These are phyloP conservation scores for Bucco capensis DNA, from an alignment of 2,113 vertebrate species.

Conservation along the genomic window DNA sequence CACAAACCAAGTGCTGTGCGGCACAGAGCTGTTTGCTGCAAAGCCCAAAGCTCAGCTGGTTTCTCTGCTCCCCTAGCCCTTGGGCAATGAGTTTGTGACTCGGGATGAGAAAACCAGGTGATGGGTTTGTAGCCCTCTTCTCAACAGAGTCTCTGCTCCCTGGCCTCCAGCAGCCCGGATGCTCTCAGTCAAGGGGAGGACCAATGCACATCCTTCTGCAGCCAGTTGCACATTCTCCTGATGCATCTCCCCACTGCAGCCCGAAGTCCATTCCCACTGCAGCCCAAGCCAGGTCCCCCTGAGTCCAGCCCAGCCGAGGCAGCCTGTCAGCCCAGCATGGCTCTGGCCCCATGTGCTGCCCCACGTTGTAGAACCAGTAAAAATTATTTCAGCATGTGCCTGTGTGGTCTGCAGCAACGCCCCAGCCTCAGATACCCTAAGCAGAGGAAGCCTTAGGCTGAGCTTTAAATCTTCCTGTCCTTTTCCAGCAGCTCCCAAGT, in stretches of 20 bases:
- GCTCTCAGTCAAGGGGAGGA: background rate
- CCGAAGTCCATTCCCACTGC: background rate
- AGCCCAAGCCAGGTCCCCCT: background rate
- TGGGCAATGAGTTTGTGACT: fast-evolving
- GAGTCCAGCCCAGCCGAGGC: background rate
- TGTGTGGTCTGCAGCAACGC: constrained; percentile 38
- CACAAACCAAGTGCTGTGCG: background rate
- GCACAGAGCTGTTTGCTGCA: background rate
- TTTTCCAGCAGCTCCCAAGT: background rate
- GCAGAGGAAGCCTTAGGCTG: background rate
- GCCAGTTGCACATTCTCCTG: fast-evolving
- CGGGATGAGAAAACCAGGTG: background rate
- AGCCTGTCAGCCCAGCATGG: background rate
- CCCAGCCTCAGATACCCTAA: background rate
- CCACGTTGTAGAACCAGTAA: background rate
- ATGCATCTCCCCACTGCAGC: fast-evolving
- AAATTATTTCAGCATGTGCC: background rate
- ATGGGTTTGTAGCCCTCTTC: background rate
- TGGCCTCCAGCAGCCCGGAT: background rate
- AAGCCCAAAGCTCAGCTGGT: background rate
- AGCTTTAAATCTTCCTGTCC: background rate
- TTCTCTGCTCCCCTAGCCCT: background rate
- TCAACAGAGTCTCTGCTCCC: background rate
- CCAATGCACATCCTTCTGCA: background rate
- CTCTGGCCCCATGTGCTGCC: background rate